phyloP scores from a whole-genome alignment of 2,888 invertebrate species.

The Digitonthophagus gazella region DNA sequence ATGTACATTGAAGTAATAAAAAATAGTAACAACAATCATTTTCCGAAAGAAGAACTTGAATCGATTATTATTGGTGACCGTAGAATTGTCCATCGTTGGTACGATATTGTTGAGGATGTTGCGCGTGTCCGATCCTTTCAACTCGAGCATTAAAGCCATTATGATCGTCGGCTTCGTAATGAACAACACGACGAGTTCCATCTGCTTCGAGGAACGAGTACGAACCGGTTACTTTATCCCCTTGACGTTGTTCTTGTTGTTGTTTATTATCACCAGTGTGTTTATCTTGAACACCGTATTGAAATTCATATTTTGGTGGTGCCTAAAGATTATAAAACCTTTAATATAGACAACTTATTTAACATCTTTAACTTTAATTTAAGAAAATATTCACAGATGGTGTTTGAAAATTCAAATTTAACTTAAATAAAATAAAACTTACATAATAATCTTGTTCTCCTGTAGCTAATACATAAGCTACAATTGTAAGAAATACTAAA shows the following conservation, averaged over 20 bases:
- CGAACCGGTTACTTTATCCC: slow-evolving; percentile 21
- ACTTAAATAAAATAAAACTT: background rate
- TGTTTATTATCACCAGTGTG: slow-evolving; percentile 24
- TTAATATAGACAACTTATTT: background rate
- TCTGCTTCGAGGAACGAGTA: slow-evolving; percentile 24
- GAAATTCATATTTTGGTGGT: slow-evolving; percentile 20
- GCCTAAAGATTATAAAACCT: slow-evolving; percentile 9
- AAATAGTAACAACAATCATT: background rate
- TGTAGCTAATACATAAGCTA: background rate
- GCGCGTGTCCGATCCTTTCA: slow-evolving; percentile 23
- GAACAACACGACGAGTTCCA: slow-evolving; percentile 22
- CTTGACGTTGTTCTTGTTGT: slow-evolving; percentile 21
- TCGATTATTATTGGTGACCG: slow-evolving; percentile 2
- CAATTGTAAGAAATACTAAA: background rate
- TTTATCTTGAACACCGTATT: slow-evolving; percentile 23
- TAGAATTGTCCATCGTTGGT: slow-evolving; percentile 1
- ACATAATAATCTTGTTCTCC: slow-evolving; percentile 2
- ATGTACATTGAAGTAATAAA: background rate
- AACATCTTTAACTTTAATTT: background rate
- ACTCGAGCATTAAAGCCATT: slow-evolving; percentile 24
- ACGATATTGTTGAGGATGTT: slow-evolving; percentile 21
- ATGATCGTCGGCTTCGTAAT: slow-evolving; percentile 22
- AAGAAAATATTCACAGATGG: background rate
- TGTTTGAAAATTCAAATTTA: background rate
- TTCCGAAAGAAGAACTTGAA: background rate